Conservation (phyloP, 2,888 invertebrate genomes). For the Fragum sueziense region DNA sequence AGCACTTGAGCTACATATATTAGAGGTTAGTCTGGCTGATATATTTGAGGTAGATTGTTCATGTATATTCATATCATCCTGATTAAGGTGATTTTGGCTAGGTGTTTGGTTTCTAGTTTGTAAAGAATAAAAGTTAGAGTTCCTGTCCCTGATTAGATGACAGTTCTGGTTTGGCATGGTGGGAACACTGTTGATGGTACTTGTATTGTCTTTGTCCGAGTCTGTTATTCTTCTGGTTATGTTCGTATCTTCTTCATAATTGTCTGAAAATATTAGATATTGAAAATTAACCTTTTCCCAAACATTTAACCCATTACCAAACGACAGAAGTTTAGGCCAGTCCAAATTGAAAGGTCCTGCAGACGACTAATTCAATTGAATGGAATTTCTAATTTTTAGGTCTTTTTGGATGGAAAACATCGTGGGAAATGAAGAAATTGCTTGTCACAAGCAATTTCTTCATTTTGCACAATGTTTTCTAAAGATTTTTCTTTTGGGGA, state of each 20-base stretch:
- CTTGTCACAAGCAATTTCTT: too few relatives aligned
- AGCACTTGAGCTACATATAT: slow-evolving; percentile 2
- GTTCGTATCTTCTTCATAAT: neutral
- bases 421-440: too few relatives aligned
- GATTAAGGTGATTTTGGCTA: neutral
- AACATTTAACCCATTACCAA: too few relatives aligned
- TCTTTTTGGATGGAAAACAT: too few relatives aligned
- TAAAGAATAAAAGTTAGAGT: slow-evolving; percentile 48
- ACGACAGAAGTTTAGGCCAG: too few relatives aligned
- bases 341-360: too few relatives aligned
- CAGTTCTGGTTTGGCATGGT: slow-evolving; percentile 21
- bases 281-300: too few relatives aligned
- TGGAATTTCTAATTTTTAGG: too few relatives aligned
- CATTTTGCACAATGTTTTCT: too few relatives aligned
- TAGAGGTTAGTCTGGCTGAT: neutral
- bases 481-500: too few relatives aligned
- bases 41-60: neutral
- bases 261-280: neutral
- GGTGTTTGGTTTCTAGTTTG: slow-evolving; percentile 42
- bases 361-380: too few relatives aligned
- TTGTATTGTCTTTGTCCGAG: neutral
- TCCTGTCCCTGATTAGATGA: slow-evolving; percentile 50
- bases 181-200: neutral
- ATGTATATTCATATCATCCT: neutral
- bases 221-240: neutral